phyloP scores from a whole-genome alignment of 2,113 vertebrate genomes.

The Antechinus stuartii region DNA sequence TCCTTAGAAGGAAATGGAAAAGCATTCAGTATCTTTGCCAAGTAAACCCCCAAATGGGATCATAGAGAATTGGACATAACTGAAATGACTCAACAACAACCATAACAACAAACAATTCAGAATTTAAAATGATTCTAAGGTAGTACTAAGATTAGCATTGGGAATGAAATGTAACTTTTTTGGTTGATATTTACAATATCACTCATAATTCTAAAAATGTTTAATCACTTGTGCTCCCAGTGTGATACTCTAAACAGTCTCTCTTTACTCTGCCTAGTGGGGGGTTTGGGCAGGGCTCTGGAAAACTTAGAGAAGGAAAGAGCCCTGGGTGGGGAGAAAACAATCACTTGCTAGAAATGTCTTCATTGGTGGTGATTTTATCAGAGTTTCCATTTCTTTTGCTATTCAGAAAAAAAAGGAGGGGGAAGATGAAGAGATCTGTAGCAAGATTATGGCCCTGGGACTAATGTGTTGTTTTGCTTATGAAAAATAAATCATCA shows the following conservation, averaged over 20 bases:
- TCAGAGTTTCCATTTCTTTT: conserved; percentile 28
- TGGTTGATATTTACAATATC: conserved; percentile 47
- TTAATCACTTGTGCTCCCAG: conserved; percentile 52
- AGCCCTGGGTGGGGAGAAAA: not conserved
- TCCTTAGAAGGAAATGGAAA: not conserved
- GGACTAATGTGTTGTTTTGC: conserved; percentile 17
- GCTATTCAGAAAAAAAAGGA: not conserved
- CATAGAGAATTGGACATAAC: too few species aligned
- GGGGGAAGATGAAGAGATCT: conserved; percentile 15
- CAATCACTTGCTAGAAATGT: conserved; percentile 7
- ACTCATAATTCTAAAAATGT: conserved; percentile 67
- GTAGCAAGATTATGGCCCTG: not conserved
- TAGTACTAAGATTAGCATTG: conserved; percentile 47
- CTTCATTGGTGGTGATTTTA: conserved; percentile 32
- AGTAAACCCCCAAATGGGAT: too few species aligned
- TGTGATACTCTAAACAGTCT: conserved; percentile 62
- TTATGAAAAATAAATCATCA: conserved; percentile 60
- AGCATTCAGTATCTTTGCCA: too few species aligned
- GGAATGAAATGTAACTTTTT: conserved; percentile 47
- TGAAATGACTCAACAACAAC: too few species aligned
- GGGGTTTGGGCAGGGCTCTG: conserved; percentile 65
- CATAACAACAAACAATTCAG: too few species aligned
- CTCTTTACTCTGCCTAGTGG: not conserved
- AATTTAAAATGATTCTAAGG: conserved; percentile 61
- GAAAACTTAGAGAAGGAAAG: conserved; percentile 48